Percentiles rank a stretch among this genome's conserved stretches.
Conservation (phyloP, 2,113 vertebrate species). For the Sceloporus tristichus region DNA sequence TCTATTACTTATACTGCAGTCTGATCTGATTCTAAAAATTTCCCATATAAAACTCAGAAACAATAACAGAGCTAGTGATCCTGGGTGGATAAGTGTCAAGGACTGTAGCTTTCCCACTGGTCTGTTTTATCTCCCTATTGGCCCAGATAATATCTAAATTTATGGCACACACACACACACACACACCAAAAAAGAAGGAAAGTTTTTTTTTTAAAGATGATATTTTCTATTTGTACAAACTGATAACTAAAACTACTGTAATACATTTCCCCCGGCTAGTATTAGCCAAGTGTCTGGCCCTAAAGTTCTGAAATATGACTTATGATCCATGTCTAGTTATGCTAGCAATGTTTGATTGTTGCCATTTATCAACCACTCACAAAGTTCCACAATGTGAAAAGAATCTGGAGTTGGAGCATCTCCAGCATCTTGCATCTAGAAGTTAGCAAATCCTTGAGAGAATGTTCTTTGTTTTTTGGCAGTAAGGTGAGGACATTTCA, state of each 20-base stretch:
- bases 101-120: accelerated
- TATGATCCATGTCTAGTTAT: background rate
- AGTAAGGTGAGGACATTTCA: accelerated
- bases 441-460: background rate
- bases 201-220: background rate
- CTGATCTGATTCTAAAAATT: constrained; percentile 6
- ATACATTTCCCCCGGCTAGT: background rate
- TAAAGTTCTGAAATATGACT: constrained; percentile 4
- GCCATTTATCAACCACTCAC: background rate
- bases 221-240: background rate
- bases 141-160: background rate
- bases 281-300: background rate
- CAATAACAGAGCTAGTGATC: background rate
- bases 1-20: constrained; percentile 1
- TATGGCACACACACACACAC: background rate
- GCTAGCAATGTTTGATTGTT: constrained; percentile 9
- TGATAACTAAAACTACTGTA: background rate
- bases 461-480: accelerated
- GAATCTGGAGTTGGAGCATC: constrained; percentile 3
- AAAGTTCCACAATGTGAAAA: background rate
- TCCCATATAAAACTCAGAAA: background rate
- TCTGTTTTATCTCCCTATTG: background rate
- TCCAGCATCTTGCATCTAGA: background rate
- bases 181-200: background rate
- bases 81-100: background rate